A percentile compares a stretch with the other conserved stretches of the same genome.
Conservation (phyloP, 2,888 invertebrate species). For the Orthosia gracilis region DNA sequence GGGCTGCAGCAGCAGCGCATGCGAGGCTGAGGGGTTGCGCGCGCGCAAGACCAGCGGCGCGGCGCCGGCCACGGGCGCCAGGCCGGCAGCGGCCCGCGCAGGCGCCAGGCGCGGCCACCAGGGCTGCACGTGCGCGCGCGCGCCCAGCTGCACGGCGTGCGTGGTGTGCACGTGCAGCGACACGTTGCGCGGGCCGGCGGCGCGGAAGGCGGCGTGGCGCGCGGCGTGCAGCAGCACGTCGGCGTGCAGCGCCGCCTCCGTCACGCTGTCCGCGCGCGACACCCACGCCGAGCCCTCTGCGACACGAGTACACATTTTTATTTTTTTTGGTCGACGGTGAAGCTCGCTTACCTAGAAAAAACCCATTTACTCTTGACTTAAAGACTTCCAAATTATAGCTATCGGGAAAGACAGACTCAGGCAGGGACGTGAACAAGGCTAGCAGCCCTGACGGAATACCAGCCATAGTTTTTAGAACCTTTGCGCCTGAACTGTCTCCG, state of each 20-base stretch:
- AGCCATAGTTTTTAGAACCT: too few species aligned
- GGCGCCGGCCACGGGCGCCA: constrained; percentile 81
- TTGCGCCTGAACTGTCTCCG: too few species aligned
- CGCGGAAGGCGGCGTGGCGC: constrained; percentile 57
- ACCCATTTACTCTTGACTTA: too few species aligned
- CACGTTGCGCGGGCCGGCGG: constrained; percentile 90
- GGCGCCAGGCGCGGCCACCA: constrained; percentile 70
- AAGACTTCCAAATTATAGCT: too few species aligned
- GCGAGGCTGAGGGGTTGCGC: constrained; percentile 94
- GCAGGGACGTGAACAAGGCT: too few species aligned
- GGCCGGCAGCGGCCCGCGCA: constrained; percentile 51
- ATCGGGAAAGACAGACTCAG: too few species aligned
- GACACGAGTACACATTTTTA: too few species aligned
- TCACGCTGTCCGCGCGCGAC: constrained; percentile 66
- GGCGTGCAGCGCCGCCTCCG: constrained; percentile 66
- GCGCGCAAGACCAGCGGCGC: constrained; percentile 92
- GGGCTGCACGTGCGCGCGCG: constrained; percentile 61
- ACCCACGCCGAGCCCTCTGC: constrained; percentile 73
- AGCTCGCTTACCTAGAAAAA: too few species aligned
- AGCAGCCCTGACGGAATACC: too few species aligned
- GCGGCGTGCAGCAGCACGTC: constrained; percentile 65
- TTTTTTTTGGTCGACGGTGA: too few species aligned
- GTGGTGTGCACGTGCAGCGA: constrained; percentile 95
- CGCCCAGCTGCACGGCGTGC: constrained; percentile 81
- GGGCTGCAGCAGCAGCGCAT: constrained; percentile 93